These are phyloP conservation scores for Schrankia costaestrigalis DNA, from an alignment of 2,888 invertebrate genomes.

Conservation along the genomic window DNA sequence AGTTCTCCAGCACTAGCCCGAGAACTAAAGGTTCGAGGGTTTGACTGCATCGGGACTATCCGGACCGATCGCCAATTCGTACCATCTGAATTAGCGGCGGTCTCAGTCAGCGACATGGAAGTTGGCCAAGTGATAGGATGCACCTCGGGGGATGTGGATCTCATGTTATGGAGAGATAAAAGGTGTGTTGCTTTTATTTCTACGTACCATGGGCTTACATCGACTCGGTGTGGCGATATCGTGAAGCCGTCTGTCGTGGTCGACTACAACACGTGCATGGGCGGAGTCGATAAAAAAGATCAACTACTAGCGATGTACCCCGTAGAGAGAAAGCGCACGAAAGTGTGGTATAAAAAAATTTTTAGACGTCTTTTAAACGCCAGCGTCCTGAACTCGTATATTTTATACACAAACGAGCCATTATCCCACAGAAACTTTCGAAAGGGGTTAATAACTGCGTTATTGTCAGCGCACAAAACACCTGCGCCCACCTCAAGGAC, in stretches of 20 bases:
- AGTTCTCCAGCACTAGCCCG: constrained; percentile 24
- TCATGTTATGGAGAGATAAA: constrained; percentile 4
- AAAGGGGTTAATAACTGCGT: too few species aligned
- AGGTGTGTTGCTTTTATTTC: not conserved
- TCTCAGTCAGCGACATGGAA: too few species aligned
- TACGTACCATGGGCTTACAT: constrained; percentile 2
- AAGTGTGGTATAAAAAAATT: constrained; percentile 3
- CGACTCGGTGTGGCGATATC: not conserved
- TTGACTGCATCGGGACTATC: constrained; percentile 26
- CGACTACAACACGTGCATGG: constrained; percentile 2
- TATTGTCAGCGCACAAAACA: too few species aligned
- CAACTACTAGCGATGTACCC: not conserved
- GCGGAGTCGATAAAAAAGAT: constrained; percentile 1
- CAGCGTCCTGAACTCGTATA: not conserved
- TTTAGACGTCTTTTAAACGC: not conserved
- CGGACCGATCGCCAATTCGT: constrained; percentile 21
- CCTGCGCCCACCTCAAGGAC: too few species aligned
- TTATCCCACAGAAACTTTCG: too few species aligned
- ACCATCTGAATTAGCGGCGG: not conserved
- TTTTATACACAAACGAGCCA: not conserved
- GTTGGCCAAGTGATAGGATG: not conserved
- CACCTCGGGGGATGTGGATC: constrained; percentile 2
- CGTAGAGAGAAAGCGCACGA: not conserved
- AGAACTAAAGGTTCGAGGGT: constrained; percentile 16
- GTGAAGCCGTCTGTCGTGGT: not conserved